Conservation (phyloP, 2,797 vertebrate species). For the Chelmon rostratus region DNA sequence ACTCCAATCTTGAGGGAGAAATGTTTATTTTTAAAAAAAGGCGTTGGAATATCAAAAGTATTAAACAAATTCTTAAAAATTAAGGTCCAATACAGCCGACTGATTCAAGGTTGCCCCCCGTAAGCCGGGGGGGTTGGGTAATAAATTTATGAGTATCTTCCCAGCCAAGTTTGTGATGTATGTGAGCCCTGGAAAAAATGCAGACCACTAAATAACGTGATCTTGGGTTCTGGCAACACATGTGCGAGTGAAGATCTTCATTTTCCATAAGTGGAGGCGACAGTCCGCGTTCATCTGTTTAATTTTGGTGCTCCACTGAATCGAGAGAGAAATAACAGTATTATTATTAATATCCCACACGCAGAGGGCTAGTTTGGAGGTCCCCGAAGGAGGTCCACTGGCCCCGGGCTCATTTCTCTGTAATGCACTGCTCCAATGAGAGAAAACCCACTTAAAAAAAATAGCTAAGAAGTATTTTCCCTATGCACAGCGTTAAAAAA, state of each 20-base stretch:
- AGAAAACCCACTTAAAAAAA: constrained; percentile 42
- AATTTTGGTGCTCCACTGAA: constrained; percentile 46
- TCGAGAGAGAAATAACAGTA: constrained; percentile 41
- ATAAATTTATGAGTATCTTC: constrained; percentile 58
- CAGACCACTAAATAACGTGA: constrained; percentile 80
- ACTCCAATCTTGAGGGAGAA: constrained; percentile 41
- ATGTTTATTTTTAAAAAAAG: constrained; percentile 41
- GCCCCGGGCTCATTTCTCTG: constrained; percentile 67
- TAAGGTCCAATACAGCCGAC: constrained; percentile 43
- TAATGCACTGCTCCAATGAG: constrained; percentile 38
- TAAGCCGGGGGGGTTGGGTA: constrained; percentile 55
- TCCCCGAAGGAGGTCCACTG: constrained; percentile 63
- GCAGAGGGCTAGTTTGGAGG: constrained; percentile 60
- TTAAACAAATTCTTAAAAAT: constrained; percentile 22
- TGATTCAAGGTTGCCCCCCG: constrained; percentile 63
- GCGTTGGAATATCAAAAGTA: constrained; percentile 45
- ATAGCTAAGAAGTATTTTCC: background rate
- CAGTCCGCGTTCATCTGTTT: constrained; percentile 80
- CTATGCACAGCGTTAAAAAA: background rate
- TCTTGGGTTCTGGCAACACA: constrained; percentile 78
- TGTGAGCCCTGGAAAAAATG: constrained; percentile 35
- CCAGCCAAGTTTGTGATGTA: constrained; percentile 57
- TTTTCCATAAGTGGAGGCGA: constrained; percentile 80
- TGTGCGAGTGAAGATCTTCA: constrained; percentile 77
- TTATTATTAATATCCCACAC: constrained; percentile 52